A percentile compares a stretch with the other conserved stretches of the same genome.
Evolutionary conservation across 2,797 vertebrate species (phyloP).

Genomic region (Characodon lateralis): DNA sequence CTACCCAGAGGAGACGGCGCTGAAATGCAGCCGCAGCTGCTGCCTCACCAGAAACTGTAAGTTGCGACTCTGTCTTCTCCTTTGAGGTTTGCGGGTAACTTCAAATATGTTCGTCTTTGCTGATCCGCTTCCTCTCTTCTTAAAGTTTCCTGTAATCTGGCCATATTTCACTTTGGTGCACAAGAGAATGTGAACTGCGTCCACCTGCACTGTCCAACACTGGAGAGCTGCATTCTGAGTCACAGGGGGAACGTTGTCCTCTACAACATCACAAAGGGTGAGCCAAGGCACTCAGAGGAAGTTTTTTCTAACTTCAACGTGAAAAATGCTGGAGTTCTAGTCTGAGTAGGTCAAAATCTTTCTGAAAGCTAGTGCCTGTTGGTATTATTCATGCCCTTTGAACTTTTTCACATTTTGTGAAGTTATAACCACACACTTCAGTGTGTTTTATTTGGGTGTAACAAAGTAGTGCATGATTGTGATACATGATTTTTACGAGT

Average conservation of each 20-base stretch:
- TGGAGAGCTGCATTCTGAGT: conserved; percentile 89
- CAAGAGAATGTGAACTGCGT: conserved; percentile 87
- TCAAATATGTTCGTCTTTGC: background rate
- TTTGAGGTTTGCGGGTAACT: background rate
- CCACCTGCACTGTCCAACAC: conserved; percentile 88
- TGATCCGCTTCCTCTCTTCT: background rate
- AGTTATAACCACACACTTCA: too few relatives aligned
- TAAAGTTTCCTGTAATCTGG: conserved; percentile 92
- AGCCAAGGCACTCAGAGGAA: background rate
- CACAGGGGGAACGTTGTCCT: conserved; percentile 83
- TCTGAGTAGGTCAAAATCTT: background rate
- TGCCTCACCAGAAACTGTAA: conserved; percentile 90
- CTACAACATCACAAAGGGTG: conserved; percentile 92
- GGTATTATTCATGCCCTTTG: too few relatives aligned
- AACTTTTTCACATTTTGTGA: too few relatives aligned
- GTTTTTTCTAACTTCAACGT: background rate
- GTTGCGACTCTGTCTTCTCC: conserved; percentile 23
- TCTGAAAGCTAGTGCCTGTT: background rate
- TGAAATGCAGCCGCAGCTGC: conserved; percentile 88
- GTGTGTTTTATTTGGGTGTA: too few relatives aligned
- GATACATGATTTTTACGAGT: too few relatives aligned
- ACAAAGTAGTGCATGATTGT: too few relatives aligned
- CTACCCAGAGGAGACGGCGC: conserved; percentile 84
- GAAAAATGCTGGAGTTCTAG: background rate
- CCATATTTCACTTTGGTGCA: conserved; percentile 88